Evolutionary conservation across 2,797 vertebrate species (phyloP), one percentile per base, ranked within the genome.

Genomic region (Thaleichthys pacificus): DNA sequence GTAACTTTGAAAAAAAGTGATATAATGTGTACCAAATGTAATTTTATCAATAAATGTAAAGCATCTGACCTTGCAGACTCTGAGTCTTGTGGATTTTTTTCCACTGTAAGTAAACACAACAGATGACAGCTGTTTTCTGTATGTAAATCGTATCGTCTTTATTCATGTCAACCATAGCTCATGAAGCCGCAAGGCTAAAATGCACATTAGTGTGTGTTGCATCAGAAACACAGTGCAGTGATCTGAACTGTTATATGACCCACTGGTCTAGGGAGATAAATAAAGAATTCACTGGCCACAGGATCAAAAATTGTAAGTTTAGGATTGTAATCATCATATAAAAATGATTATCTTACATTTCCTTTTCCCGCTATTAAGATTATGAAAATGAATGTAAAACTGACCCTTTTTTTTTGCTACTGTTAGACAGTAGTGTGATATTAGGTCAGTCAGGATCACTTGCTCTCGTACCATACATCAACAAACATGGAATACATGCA

Each of bases 151-250:
- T 26, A 66, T 66, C 26, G 4, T 51, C 14, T 66, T 66, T 51
- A 66, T 66, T 66, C n/a, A 51, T 66, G 24, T 22, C 24, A 51
- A 26, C 42, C 24, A 3, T 3, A 28, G 15, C 22, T 66, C 11
- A 28, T 6, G 28, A 49, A 22, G 22, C 12, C 64, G 35, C 22
- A 66, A 24, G 64, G 64, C 42, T 66, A 66, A 21, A 38, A 51
- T 51, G 42, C 38, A 66, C 15, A 51, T 66, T 9, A 64, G 17
- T 66, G 24, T 49, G 63, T 66, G 65, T 51, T 64, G 15, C 19
- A 64, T 38, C 30, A 64, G 19, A n/a, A 64, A 64, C 32, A 17
- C 21, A 30, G 24, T 63, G 61, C 30, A 66, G 42, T 51, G 42
- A 26, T 26, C 21, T 15, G 22, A 26, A 51, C 12, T 24, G 5